phyloP scores from a whole-genome alignment of 2,113 vertebrate species.

The Chloebia gouldiae region DNA sequence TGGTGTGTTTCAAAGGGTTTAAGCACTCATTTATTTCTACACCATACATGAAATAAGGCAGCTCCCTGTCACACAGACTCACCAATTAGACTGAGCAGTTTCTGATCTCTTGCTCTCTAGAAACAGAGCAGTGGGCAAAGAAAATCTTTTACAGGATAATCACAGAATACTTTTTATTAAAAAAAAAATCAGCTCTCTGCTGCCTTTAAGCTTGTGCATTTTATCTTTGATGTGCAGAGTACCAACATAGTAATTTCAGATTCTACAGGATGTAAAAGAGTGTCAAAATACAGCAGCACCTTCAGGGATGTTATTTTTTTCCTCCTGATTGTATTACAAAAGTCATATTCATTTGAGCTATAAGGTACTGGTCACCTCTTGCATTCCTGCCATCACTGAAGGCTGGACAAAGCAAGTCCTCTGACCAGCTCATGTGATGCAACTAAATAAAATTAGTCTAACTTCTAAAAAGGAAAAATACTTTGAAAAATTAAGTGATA shows the following conservation, averaged over 20 bases:
- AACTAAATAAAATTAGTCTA: not conserved
- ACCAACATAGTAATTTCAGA: not conserved
- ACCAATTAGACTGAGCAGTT: slow-evolving; percentile 56
- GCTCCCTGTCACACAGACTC: slow-evolving; percentile 47
- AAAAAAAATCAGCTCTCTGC: not conserved
- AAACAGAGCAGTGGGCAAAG: slow-evolving; percentile 21
- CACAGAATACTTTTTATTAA: slow-evolving; percentile 25
- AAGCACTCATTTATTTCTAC: slow-evolving; percentile 62
- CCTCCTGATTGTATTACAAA: not conserved
- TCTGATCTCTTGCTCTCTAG: slow-evolving; percentile 62
- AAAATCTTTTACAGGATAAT: slow-evolving; percentile 46
- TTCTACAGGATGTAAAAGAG: not conserved
- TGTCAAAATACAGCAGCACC: not conserved
- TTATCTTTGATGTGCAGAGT: not conserved
- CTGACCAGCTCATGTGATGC: not conserved
- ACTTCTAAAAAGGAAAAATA: not conserved
- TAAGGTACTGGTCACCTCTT: not conserved
- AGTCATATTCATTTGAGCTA: not conserved
- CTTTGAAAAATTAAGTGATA: not conserved
- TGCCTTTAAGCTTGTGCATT: slow-evolving; percentile 25
- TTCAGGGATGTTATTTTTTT: not conserved
- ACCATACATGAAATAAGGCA: slow-evolving; percentile 59
- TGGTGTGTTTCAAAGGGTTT: slow-evolving; percentile 52
- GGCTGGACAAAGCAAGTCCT: not conserved
- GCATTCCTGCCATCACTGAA: not conserved